A percentile compares a stretch with the other conserved stretches of the same genome.
phyloP scores from a whole-genome alignment of 2,113 vertebrate species.

The Brachyhypopomus occidentalis region DNA sequence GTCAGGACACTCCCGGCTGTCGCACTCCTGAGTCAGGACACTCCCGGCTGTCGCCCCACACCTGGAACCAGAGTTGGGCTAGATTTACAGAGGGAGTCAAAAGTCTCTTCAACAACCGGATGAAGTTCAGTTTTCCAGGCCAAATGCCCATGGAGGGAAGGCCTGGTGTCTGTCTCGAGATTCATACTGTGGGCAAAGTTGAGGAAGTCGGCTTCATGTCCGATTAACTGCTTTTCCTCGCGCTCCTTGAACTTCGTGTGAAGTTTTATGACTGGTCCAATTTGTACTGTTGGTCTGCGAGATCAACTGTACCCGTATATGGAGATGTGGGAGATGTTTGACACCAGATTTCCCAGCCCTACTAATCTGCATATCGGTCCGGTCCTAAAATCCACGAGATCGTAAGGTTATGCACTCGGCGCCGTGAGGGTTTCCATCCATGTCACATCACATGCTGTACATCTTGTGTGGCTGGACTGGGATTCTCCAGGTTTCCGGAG shows the following conservation, averaged over 20 bases:
- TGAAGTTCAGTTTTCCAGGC: neutral
- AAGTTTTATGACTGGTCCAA: neutral
- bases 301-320: too few relatives aligned
- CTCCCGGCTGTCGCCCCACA: slow-evolving; percentile 1
- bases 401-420: too few relatives aligned
- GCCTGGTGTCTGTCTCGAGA: neutral
- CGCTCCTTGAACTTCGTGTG: neutral
- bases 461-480: too few relatives aligned
- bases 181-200: neutral
- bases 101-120: neutral
- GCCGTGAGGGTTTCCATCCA: too few relatives aligned
- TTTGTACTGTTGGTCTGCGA: neutral
- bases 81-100: neutral
- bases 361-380: neutral
- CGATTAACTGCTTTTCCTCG: neutral
- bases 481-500: neutral
- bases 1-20: slow-evolving; percentile 33
- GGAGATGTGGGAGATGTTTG: too few relatives aligned
- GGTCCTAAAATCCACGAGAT: neutral
- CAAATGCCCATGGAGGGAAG: neutral
- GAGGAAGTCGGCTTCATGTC: neutral
- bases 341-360: too few relatives aligned
- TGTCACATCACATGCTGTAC: too few relatives aligned
- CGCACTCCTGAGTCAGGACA: slow-evolving; percentile 61
- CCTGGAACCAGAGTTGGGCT: neutral